Base-by-base conservation (phyloP, 2,113 vertebrate genomes). In the Cettia cetti region DNA sequence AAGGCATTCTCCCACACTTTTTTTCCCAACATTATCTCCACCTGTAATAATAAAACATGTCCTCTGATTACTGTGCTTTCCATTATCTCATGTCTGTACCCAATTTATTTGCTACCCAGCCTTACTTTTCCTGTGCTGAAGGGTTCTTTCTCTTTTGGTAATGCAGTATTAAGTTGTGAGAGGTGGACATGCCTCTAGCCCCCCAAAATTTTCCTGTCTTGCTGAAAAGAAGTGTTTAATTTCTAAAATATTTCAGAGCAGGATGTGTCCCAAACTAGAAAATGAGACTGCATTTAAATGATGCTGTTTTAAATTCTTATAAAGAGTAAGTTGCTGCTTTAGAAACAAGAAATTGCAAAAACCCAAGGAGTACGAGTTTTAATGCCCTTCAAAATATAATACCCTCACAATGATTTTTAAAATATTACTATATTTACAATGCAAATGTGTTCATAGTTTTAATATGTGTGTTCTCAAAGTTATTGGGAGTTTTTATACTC, bases 21-120 rank as follows among this genome's bases (percentile, higher is more conserved):
- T 92, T 80, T 9, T 2, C 31, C 71, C 97, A 95, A 97, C 98
- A 98, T 98, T 98, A 98, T 98, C 97, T 83, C 97, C 98, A 99
- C 99, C 98, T 99, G 98, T 98, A 98, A 99, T 98, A 99, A 99
- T 98, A 98, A 98, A 97, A 98, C 97, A 95, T 98, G 96, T 98
- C 97, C 98, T 98, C 97, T 98, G 98, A 98, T 99, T 98, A 97
- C 88, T 97, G 97, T 78, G 95, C 97, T 97, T 95, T 97, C 90
- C 97, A 98, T 98, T 98, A 98, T 98, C 98, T 98, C 94, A 96
- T 95, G 98, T 97, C 98, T 98, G 98, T 97, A 98, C 98, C 98
- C 98, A 97, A 98, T 98, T 98, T 98, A 98, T 98, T 98, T 98
- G 97, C 96, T 97, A 94, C 95, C 71, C 97, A 97, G 96, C 74